Evolutionary conservation across 64 coral and sea anemone species (phyloP).

Genomic region (Astreopora myriophthalma): DNA sequence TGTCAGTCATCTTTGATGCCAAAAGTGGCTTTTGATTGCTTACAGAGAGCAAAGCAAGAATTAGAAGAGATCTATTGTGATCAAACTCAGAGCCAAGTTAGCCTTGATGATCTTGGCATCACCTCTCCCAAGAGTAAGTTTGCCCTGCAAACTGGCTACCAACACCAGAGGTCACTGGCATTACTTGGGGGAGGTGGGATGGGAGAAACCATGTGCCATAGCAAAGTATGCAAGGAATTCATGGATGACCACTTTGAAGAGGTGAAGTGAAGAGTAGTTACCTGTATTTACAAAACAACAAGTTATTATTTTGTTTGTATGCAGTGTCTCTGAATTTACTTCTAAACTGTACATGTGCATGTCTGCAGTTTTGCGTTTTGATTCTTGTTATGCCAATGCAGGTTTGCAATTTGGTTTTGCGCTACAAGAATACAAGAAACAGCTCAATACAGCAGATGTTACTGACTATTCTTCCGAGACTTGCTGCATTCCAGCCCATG

Average conservation of each 20-base stretch:
- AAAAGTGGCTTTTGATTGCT: not conserved
- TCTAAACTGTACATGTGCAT: not conserved
- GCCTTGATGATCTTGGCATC: slow-evolving; percentile 87
- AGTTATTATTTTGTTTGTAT: too few species aligned
- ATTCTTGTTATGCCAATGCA: not conserved
- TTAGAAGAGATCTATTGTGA: slow-evolving; percentile 97
- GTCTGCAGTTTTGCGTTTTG: not conserved
- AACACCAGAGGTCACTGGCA: slow-evolving; percentile 69
- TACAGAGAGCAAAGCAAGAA: slow-evolving; percentile 86
- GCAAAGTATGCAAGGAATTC: slow-evolving; percentile 94
- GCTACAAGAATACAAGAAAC: slow-evolving; percentile 72
- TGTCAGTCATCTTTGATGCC: not conserved
- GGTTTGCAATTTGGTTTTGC: slow-evolving; percentile 88
- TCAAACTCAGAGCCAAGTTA: slow-evolving; percentile 78
- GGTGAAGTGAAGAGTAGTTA: not conserved
- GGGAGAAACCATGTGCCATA: slow-evolving; percentile 87
- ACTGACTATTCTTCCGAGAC: slow-evolving; percentile 83
- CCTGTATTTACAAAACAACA: not conserved
- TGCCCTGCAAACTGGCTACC: slow-evolving; percentile 87
- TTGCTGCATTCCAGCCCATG: slow-evolving; percentile 92
- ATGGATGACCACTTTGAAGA: slow-evolving; percentile 97
- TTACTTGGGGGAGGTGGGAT: slow-evolving; percentile 67
- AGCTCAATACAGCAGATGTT: slow-evolving; percentile 94
- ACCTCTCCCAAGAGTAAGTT: slow-evolving; percentile 95
- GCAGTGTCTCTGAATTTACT: too few species aligned